phyloP scores from a whole-genome alignment of 2,113 vertebrate species.

The Xenopus laevis region DNA sequence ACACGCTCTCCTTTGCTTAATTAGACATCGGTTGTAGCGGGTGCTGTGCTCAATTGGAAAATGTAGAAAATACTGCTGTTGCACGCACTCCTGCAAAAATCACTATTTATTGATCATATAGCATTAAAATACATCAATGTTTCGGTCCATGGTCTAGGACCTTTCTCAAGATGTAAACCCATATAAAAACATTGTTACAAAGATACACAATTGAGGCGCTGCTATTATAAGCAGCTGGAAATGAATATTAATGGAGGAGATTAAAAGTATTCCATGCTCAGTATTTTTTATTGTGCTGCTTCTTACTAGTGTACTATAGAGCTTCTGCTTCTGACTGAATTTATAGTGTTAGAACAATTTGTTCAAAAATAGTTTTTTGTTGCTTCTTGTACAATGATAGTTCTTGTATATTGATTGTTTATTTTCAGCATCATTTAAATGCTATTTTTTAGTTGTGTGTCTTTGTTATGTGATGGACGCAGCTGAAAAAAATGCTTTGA shows the following conservation, averaged over 20 bases:
- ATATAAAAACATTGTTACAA: too few species aligned
- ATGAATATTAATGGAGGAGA: slow-evolving; percentile 99
- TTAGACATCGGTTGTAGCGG: too few species aligned
- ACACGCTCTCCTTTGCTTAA: too few species aligned
- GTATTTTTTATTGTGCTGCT: slow-evolving; percentile 98
- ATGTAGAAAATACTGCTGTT: too few species aligned
- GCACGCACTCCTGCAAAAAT: too few species aligned
- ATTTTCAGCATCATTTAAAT: slow-evolving; percentile 47
- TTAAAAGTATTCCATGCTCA: slow-evolving; percentile 99
- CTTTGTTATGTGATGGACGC: slow-evolving; percentile 94
- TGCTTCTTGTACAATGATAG: slow-evolving; percentile 92
- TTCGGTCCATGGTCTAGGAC: too few species aligned
- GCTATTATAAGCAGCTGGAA: slow-evolving; percentile 99
- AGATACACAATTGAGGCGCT: too few species aligned
- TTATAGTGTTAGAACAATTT: slow-evolving; percentile 88
- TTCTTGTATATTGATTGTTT: slow-evolving; percentile 74
- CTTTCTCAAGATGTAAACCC: too few species aligned
- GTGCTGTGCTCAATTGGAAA: too few species aligned
- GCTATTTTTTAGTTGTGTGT: slow-evolving; percentile 81
- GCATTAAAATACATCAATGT: too few species aligned
- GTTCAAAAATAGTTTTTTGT: slow-evolving; percentile 80
- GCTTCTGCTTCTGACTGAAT: slow-evolving; percentile 68
- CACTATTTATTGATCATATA: too few species aligned
- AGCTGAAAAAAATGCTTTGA: slow-evolving; percentile 89
- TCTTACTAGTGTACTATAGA: slow-evolving; percentile 80